Evolutionary conservation across 2,888 invertebrate species (phyloP).

Genomic region (Clistopyga incitator): DNA sequence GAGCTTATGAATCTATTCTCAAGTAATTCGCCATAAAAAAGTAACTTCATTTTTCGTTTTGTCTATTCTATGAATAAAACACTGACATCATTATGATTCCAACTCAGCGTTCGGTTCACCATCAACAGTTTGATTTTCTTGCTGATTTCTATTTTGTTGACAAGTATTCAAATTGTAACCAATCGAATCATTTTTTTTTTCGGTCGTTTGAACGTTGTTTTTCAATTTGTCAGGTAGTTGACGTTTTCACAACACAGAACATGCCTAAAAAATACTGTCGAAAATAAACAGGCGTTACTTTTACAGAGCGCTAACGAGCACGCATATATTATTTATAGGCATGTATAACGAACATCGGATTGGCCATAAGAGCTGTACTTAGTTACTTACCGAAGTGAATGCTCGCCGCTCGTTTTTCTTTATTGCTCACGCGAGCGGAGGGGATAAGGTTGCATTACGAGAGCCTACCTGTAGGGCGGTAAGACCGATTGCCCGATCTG

Average conservation of each 20-base stretch:
- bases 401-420: slow-evolving; percentile 51
- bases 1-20: background rate
- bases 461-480: slow-evolving; percentile 16
- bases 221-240: too few relatives aligned
- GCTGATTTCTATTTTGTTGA: background rate
- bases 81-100: too few relatives aligned
- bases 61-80: background rate
- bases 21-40: background rate
- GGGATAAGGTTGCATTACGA: slow-evolving; percentile 15
- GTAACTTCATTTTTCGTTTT: background rate
- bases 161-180: too few relatives aligned
- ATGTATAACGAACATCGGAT: slow-evolving; percentile 25
- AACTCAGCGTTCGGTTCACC: too few relatives aligned
- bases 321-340: slow-evolving; percentile 36
- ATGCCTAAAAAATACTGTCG: slow-evolving; percentile 17
- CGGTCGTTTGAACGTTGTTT: too few relatives aligned
- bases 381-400: slow-evolving; percentile 56
- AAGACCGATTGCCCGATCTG: slow-evolving; percentile 66
- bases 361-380: slow-evolving; percentile 60
- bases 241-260: background rate
- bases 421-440: slow-evolving; percentile 16
- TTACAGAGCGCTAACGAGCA: slow-evolving; percentile 61
- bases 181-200: too few relatives aligned
- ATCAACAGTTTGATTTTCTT: background rate
- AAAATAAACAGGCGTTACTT: slow-evolving; percentile 60